A percentile compares a stretch with the other conserved stretches of the same genome.
Conservation (phyloP, 92 coral and sea anemone genomes). For the Chrysogorgia sp. region DNA sequence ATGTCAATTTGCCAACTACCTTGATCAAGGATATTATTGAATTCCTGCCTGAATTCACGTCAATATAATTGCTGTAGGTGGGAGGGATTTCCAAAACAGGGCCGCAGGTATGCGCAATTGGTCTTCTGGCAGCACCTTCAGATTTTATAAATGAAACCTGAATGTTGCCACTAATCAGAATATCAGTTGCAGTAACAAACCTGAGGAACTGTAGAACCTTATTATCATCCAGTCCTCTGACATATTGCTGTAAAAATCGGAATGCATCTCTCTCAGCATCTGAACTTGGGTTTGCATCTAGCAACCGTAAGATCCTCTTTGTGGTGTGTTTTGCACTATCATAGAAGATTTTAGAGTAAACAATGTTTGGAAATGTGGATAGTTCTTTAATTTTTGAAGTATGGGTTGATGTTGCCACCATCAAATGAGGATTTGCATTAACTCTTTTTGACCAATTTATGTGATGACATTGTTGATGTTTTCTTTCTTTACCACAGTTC, state of each 20-base stretch:
- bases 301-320: constrained; percentile 39
- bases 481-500: constrained; percentile 53
- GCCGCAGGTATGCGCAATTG: constrained; percentile 62
- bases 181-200: constrained; percentile 60
- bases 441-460: constrained; percentile 43
- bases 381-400: constrained; percentile 20
- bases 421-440: constrained; percentile 48
- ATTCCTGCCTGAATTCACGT: constrained; percentile 40
- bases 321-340: constrained; percentile 22
- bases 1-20: constrained; percentile 26
- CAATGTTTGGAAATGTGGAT: constrained; percentile 20
- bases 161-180: constrained; percentile 28
- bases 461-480: constrained; percentile 34
- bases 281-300: constrained; percentile 29
- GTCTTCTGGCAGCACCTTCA: constrained; percentile 47
- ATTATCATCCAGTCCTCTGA: constrained; percentile 18
- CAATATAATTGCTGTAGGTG: constrained; percentile 57
- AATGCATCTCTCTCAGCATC: constrained; percentile 31
- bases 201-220: constrained; percentile 44
- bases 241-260: constrained; percentile 18
- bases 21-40: constrained; percentile 23
- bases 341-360: constrained; percentile 10
- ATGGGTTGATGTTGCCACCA: constrained; percentile 50
- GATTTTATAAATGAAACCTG: constrained; percentile 44
- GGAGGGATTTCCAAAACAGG: constrained; percentile 55